Evolutionary conservation across 2,113 vertebrate genomes (phyloP), one percentile per base, ranked within the genome.

Genomic region (Cynoglossus semilaevis): DNA sequence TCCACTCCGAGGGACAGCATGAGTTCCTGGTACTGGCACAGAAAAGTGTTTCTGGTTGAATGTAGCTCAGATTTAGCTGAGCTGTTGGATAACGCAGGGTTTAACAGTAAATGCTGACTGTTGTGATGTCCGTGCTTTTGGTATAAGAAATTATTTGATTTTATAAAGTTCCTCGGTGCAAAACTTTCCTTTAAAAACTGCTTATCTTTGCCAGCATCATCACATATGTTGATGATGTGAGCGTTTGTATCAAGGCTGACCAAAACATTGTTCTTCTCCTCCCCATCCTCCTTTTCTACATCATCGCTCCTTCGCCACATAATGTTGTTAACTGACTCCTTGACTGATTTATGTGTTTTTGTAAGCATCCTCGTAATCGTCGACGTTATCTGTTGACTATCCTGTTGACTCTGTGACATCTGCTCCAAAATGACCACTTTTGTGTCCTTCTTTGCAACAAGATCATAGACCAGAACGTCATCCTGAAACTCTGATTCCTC

Each of bases 401-500:
- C 15, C 61, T 0, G 13, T 1, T 37, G 55, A 15, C 69, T 77
- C 0, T 57, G 44, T 0, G 61, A 61, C 54, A 74, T 60, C 34
- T 48, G 22, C 15, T 83, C 84, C 70, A 83, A 58, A 15, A 80
- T 62, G 15, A 72, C 77, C 0, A 91, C 90, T 48, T 90, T 86
- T 1, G 86, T 47, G 37, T 98, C 95, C 62, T 91, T 94, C 78
- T 93, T 86, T 0, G 95, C 93, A 12, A 96, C 93, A 0, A 98
- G 85, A 74, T 93, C 87, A 45, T 98, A 99, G 55, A 96, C 94
- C 76, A 95, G 90, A 18, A 95, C 90, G 1, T 98, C 96, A 1
- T 96, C 93, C 84, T 97, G 92, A 53, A 98, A 98, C 68, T 98
- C 95, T 0, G 92, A 91, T 48, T 99, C 96, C 52, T 99, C 96